phyloP scores from a whole-genome alignment of 2,797 vertebrate genomes.

The Poeciliopsis presidionis region DNA sequence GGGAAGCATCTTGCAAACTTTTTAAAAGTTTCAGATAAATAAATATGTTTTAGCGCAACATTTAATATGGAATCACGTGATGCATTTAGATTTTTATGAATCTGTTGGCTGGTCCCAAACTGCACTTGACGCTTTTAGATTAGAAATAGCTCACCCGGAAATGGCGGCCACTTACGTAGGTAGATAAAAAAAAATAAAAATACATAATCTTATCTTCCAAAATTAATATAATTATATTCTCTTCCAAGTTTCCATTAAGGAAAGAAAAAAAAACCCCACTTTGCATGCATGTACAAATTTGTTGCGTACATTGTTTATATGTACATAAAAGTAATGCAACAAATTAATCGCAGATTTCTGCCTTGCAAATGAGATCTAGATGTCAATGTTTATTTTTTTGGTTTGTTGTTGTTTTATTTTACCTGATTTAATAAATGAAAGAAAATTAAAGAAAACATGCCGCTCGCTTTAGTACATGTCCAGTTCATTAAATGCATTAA shows the following conservation, averaged over 20 bases:
- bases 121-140: not conserved
- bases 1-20: not conserved
- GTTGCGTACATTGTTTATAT: not conserved
- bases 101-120: not conserved
- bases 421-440: too few species aligned
- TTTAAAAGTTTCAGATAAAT: not conserved
- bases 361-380: too few species aligned
- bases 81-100: not conserved
- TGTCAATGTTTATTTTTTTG: too few species aligned
- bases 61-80: not conserved
- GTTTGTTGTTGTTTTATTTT: too few species aligned
- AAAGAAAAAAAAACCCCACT: not conserved
- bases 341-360: not conserved
- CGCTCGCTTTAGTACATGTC: not conserved
- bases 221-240: not conserved
- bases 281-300: not conserved
- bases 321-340: not conserved
- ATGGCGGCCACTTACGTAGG: not conserved
- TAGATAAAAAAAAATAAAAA: not conserved
- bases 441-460: not conserved
- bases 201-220: not conserved
- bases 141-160: not conserved
- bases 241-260: not conserved
- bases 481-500: not conserved
- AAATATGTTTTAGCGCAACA: not conserved